phyloP scores from a whole-genome alignment of 2,113 vertebrate species.

The Vulpes lagopus region DNA sequence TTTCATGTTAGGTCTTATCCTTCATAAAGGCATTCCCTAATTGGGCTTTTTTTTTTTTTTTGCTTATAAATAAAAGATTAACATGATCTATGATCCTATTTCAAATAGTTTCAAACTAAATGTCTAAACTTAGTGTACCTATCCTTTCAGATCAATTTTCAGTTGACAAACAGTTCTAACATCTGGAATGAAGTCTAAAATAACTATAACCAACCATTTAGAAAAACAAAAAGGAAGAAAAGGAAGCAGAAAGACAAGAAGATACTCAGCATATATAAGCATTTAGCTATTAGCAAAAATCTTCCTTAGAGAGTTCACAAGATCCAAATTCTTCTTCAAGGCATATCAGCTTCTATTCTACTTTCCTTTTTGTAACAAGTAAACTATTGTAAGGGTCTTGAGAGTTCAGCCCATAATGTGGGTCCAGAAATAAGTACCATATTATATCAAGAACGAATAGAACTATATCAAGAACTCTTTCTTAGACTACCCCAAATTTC shows the following conservation, averaged over 20 bases:
- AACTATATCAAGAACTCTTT: background rate
- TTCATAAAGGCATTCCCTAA: background rate
- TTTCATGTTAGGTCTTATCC: background rate
- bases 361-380: conserved; percentile 27
- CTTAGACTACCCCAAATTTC: background rate
- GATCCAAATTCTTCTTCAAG: background rate
- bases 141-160: background rate
- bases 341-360: background rate
- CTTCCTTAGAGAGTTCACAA: background rate
- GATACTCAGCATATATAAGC: background rate
- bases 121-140: background rate
- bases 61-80: background rate
- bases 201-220: background rate
- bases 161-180: background rate
- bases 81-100: background rate
- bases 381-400: background rate
- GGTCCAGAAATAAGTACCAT: background rate
- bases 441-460: background rate
- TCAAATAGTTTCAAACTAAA: background rate
- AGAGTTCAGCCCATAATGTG: background rate
- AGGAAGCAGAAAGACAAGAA: background rate
- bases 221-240: background rate
- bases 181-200: background rate
- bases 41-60: background rate
- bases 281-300: background rate